Evolutionary conservation across 2,888 invertebrate genomes (phyloP).

Genomic region (Mesorhabditis sp.): DNA sequence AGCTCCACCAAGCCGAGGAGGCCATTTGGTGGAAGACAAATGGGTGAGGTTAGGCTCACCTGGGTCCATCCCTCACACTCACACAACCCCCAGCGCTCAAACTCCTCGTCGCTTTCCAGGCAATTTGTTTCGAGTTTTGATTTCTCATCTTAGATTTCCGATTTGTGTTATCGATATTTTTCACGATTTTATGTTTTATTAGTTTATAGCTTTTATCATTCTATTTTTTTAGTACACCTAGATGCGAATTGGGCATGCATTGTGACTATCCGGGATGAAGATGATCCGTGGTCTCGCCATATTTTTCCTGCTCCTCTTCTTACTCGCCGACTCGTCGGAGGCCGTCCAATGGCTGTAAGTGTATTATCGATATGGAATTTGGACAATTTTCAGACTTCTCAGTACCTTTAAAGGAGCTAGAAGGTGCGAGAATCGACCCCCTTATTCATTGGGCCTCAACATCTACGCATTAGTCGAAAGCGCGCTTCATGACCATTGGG

Average conservation of each 20-base stretch:
- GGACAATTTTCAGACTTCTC: too few relatives aligned
- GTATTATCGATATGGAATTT: too few relatives aligned
- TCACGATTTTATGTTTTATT: background rate
- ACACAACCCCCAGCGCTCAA: too few relatives aligned
- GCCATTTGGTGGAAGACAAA: too few relatives aligned
- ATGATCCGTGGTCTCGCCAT: background rate
- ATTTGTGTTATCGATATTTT: background rate
- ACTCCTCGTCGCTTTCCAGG: too few relatives aligned
- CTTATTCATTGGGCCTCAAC: too few relatives aligned
- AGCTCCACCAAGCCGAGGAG: too few relatives aligned
- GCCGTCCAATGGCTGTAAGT: constrained; percentile 2
- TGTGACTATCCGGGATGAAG: background rate
- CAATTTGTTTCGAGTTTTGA: background rate
- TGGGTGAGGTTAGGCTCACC: too few relatives aligned
- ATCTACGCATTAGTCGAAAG: background rate
- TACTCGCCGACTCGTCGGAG: background rate
- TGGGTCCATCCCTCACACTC: too few relatives aligned
- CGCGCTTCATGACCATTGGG: background rate
- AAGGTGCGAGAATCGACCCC: too few relatives aligned
- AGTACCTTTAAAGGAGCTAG: too few relatives aligned
- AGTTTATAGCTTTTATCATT: background rate
- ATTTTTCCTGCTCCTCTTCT: background rate
- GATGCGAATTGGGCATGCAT: background rate
- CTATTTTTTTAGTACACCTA: background rate
- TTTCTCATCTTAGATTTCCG: background rate